These are phyloP conservation scores for Poeciliopsis prolifica DNA, from an alignment of 2,113 vertebrate genomes.

Conservation along the genomic window DNA sequence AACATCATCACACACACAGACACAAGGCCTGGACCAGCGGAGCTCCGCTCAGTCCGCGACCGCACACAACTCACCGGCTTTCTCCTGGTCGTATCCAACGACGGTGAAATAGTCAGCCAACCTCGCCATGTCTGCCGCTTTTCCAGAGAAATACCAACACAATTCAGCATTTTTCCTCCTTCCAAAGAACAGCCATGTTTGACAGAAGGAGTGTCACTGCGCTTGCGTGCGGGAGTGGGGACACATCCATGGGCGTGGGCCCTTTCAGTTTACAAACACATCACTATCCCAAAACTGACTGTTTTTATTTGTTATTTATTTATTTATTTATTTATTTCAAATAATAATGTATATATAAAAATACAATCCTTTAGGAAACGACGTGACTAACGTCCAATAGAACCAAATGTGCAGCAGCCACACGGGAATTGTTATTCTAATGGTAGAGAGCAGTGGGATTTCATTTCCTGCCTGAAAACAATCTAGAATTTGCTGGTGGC, in stretches of 20 bases:
- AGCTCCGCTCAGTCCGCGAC: constrained; percentile 36
- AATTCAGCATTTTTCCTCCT: constrained; percentile 92
- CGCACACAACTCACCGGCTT: constrained; percentile 85
- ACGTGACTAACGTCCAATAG: neutral
- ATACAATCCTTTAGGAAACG: neutral
- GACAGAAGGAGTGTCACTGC: constrained; percentile 84
- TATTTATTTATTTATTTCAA: neutral
- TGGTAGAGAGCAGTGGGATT: neutral
- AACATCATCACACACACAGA: constrained; percentile 65
- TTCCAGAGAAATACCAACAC: constrained; percentile 76
- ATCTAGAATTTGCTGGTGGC: neutral
- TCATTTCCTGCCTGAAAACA: neutral
- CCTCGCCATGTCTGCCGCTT: constrained; percentile 88
- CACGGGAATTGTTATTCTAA: neutral
- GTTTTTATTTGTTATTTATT: neutral
- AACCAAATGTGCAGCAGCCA: neutral
- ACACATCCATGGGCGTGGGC: constrained; percentile 81
- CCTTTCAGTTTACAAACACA: constrained; percentile 68
- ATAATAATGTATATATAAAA: neutral
- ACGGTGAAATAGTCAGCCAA: constrained; percentile 95
- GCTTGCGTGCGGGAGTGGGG: constrained; percentile 81
- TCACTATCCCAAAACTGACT: constrained; percentile 22
- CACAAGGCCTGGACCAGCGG: constrained; percentile 69
- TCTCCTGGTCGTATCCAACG: constrained; percentile 94
- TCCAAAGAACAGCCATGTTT: constrained; percentile 94